Evolutionary conservation across 2,113 vertebrate genomes (phyloP).

Genomic region (Astur gentilis): DNA sequence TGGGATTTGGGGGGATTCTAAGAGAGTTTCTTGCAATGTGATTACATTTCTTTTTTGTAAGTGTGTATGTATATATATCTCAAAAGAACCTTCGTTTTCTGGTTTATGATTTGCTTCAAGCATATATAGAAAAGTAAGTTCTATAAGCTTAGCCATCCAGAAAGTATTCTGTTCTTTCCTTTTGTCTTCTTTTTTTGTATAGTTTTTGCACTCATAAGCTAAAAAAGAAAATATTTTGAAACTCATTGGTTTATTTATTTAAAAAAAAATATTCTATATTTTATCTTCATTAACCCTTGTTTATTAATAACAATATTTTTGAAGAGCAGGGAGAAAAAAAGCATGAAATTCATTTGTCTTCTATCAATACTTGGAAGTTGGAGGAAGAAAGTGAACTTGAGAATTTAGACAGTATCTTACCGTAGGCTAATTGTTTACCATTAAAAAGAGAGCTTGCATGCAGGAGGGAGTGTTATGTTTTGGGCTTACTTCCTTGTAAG

Average conservation of each 20-base stretch:
- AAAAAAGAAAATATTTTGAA: neutral
- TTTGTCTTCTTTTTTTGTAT: neutral
- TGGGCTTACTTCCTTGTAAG: conserved; percentile 49
- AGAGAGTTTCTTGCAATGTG: neutral
- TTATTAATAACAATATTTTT: neutral
- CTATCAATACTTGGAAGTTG: neutral
- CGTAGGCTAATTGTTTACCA: conserved; percentile 56
- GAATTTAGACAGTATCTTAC: neutral
- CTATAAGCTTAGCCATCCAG: neutral
- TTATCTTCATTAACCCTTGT: neutral
- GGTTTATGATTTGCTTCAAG: neutral
- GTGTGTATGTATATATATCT: neutral
- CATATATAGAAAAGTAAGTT: neutral
- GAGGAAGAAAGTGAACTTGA: neutral
- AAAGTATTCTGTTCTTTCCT: neutral
- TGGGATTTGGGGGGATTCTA: neutral
- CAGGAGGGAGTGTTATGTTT: conserved; percentile 42
- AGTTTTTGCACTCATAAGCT: neutral
- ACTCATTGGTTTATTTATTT: neutral
- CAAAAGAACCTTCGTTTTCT: neutral
- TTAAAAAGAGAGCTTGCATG: conserved; percentile 12
- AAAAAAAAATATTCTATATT: too few species aligned
- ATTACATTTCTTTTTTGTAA: neutral
- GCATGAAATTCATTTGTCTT: neutral
- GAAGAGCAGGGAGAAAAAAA: neutral